Evolutionary conservation across 2,888 invertebrate species (phyloP).

Genomic region (Molorchus minor): DNA sequence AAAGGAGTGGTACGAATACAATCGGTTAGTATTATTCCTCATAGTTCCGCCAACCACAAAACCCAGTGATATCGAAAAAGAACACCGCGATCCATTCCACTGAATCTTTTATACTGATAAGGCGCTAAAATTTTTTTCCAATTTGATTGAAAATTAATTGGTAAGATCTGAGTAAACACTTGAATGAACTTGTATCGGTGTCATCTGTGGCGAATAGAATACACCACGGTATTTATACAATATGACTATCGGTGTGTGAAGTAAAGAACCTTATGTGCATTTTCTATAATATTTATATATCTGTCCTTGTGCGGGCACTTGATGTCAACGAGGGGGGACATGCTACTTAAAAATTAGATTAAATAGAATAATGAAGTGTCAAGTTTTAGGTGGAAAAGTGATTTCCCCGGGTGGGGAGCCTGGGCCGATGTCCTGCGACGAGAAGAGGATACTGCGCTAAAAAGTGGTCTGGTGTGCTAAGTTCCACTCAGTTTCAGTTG

Average conservation of each 20-base stretch:
- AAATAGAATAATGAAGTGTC: constrained; percentile 34
- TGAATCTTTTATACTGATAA: constrained; percentile 19
- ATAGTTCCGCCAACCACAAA: constrained; percentile 20
- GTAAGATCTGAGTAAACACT: constrained; percentile 30
- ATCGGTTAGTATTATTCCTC: constrained; percentile 27
- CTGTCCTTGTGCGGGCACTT: constrained; percentile 32
- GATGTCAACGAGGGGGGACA: constrained; percentile 29
- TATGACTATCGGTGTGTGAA: constrained; percentile 17
- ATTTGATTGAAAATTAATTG: constrained; percentile 22
- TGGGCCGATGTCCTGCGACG: not conserved
- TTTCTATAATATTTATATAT: constrained; percentile 37
- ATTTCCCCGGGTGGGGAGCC: constrained; percentile 4
- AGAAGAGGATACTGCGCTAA: too few relatives aligned
- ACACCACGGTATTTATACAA: constrained; percentile 17
- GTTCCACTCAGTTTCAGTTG: too few relatives aligned
- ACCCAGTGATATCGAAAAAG: constrained; percentile 17
- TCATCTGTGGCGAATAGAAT: constrained; percentile 29
- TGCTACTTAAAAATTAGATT: constrained; percentile 36
- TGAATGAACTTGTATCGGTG: constrained; percentile 24
- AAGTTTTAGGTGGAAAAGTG: constrained; percentile 19
- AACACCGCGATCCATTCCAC: constrained; percentile 1
- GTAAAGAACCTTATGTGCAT: constrained; percentile 34
- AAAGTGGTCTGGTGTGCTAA: too few relatives aligned
- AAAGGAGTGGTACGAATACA: constrained; percentile 32
- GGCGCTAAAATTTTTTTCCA: constrained; percentile 7